Percentiles rank a stretch among this genome's conserved stretches.
These are phyloP conservation scores for Pycnomerus fuliginosus DNA, from an alignment of 2,888 invertebrate genomes.

Conservation along the genomic window DNA sequence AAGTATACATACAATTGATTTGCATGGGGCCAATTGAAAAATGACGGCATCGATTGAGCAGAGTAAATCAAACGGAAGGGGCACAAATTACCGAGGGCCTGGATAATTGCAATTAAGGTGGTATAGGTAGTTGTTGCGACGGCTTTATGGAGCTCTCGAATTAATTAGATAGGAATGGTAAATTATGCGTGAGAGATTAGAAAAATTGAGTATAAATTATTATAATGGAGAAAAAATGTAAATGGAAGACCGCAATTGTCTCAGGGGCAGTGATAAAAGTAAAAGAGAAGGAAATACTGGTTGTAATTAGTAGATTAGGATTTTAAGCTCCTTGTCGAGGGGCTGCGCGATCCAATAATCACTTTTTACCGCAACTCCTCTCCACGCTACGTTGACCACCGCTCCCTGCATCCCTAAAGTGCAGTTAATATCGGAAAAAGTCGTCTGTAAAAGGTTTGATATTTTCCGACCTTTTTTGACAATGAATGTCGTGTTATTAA, in stretches of 20 bases:
- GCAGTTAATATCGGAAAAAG: slow-evolving; percentile 14
- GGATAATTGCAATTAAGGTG: too few species aligned
- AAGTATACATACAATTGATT: too few species aligned
- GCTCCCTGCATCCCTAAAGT: slow-evolving; percentile 14
- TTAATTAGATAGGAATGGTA: slow-evolving; percentile 19
- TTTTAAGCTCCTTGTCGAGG: slow-evolving; percentile 27
- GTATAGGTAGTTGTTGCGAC: slow-evolving; percentile 6
- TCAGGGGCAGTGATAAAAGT: slow-evolving; percentile 26
- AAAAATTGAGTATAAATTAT: slow-evolving; percentile 25
- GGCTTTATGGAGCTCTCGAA: slow-evolving; percentile 14
- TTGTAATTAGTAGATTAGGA: slow-evolving; percentile 28
- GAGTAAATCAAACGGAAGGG: too few species aligned
- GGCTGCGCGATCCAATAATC: slow-evolving; percentile 23
- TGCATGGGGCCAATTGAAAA: too few species aligned
- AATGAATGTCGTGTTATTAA: slow-evolving; percentile 5
- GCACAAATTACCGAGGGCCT: too few species aligned
- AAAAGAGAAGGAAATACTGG: slow-evolving; percentile 24
- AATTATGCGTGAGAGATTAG: slow-evolving; percentile 19
- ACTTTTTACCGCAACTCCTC: slow-evolving; percentile 22
- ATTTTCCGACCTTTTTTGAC: slow-evolving; percentile 4
- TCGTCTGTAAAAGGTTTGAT: slow-evolving; percentile 6
- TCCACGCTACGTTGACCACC: slow-evolving; percentile 18
- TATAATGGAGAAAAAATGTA: slow-evolving; percentile 25
- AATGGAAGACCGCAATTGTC: slow-evolving; percentile 22
- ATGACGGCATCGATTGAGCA: too few species aligned